Base-by-base conservation (phyloP, 2,888 invertebrate genomes). In the Torymus aiolomorphi region DNA sequence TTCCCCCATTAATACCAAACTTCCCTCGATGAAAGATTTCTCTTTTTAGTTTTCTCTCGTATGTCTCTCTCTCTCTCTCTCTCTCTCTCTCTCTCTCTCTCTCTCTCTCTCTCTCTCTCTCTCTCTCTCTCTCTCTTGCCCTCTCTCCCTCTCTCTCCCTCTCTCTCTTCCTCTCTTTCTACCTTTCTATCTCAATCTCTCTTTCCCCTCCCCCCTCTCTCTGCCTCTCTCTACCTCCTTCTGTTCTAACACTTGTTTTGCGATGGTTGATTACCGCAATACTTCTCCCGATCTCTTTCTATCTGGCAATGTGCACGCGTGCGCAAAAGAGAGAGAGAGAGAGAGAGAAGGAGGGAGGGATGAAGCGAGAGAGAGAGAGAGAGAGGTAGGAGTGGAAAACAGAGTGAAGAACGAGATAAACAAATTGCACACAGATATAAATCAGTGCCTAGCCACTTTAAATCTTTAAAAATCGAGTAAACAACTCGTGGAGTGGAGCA, bases 1-100 rank as follows among this genome's bases (percentile, higher is more conserved):
- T 87, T 86, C 87, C 86, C 80, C 86, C 84, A 87, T 87, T 87
- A 87, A 87, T 87, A 87, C 83, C 82, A 80, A 86, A 87, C 82
- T 87, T 86, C 83, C 76, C 83, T 80, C 82, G 83, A 83, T 83
- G 84, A 83, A 83, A 82, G 66, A 73, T 76, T 81, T 76, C 82
- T 83, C 81, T 78, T 72, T 76, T 81, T 72, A 78, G 80, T 66
- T 77, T 42, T 42, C 42, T 42, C 42, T 42, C 42, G 42, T 8
- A 42, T 42, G 42, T 74, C 65, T 61, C 66, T 13, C 20, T 20
- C 72, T 63, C 72, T 13, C 31, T 65, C 63, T 61, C 69, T 24
- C n/a, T 42, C 42, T 31, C 18, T 61, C 66, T 42, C 3, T 31
- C 2, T 3, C 31, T 4, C 4, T 70, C 63, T 61, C 66, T 13